Base-by-base conservation (phyloP, 2,113 vertebrate species). In the Otolemur garnettii region DNA sequence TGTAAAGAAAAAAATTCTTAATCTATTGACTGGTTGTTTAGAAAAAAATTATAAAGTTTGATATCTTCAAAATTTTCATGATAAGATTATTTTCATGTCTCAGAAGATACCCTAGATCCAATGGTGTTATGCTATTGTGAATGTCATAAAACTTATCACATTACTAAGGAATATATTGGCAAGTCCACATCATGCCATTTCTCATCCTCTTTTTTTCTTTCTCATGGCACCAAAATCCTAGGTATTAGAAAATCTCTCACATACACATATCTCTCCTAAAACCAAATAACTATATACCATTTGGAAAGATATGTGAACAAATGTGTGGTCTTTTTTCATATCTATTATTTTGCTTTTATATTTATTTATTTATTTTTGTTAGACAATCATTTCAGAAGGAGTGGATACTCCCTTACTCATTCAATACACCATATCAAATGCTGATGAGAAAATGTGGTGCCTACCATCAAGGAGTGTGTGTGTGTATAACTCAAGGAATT, bases 161-260 rank as follows among this genome's bases (percentile, higher is more conserved):
- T 77, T 91, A 42, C n/a, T 88, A 59, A 91, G 28, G 22, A 96
- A 42, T 82, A 62, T 82, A 26, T 69, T 87, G 77, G 4, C 24
- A 77, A 62, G n/a, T 91, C 19, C 64, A n/a, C 59, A 35, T 60
- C 59, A 74, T 83, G 42, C 50, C 6, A 59, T 57, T 79, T 59
- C 18, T 11, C 11, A 55, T 3, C 7, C 28, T 22, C 7, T 38
- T 13, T 19, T 42, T 24, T 30, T 71, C 10, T 71, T 13, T 80
- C 26, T 4, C 35, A 68, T 5, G 71, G 7, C 69, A 45, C 21
- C 28, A 86, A 69, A 93, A 81, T 87, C n/a, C 38, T n/a, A 81
- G 93, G 66, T 19, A 75, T 75, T 80, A 18, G 60, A 83, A 91
- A 74, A 35, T 83, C 30, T 50, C 69, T 90, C 28, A 15, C 19